A percentile compares a stretch with the other conserved stretches of the same genome.
Conservation (phyloP, 2,797 vertebrate genomes). For the Trichosurus vulpecula region DNA sequence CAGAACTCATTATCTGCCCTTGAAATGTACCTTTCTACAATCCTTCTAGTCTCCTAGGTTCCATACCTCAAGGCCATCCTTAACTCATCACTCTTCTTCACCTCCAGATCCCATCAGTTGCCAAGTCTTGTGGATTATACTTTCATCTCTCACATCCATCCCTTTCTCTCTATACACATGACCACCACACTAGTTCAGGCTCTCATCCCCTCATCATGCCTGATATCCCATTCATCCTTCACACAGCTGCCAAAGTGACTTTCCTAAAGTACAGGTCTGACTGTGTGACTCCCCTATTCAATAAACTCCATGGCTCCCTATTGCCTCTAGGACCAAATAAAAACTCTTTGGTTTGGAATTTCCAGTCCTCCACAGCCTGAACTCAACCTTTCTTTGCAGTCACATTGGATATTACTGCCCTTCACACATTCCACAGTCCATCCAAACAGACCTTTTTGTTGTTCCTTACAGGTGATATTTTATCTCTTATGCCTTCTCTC, state of each 20-base stretch:
- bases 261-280: neutral
- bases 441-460: neutral
- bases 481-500: neutral
- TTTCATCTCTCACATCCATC: neutral
- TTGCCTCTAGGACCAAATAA: neutral
- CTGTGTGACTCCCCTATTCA: neutral
- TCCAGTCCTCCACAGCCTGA: neutral
- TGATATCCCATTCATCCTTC: neutral
- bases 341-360: neutral
- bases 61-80: neutral
- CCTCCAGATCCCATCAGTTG: neutral
- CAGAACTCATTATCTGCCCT: neutral
- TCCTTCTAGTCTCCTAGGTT: neutral
- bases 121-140: neutral
- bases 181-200: neutral
- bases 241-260: neutral
- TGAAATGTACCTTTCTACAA: neutral
- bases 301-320: neutral
- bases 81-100: neutral
- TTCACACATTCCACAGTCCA: neutral
- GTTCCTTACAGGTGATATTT: neutral
- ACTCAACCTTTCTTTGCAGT: neutral
- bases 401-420: neutral
- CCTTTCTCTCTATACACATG: neutral
- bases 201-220: neutral